Evolutionary conservation across 2,888 invertebrate species (phyloP).

Genomic region (Pollenia angustigena): DNA sequence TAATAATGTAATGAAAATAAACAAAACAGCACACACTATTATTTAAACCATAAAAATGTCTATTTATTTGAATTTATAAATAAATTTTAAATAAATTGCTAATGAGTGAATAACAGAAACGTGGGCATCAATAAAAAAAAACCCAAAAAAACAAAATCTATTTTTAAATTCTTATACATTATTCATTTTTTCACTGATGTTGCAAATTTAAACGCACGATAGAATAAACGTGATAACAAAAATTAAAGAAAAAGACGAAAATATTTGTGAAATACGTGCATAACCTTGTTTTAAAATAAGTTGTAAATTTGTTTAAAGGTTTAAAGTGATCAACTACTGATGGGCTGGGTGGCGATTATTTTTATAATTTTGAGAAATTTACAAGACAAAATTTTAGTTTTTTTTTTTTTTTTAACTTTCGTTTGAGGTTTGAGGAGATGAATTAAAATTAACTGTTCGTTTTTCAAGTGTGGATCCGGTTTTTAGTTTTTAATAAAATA

Average conservation of each 20-base stretch:
- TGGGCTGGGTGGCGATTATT: too few species aligned
- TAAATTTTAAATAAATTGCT: slow-evolving; percentile 40
- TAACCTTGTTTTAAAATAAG: slow-evolving; percentile 17
- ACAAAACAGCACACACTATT: slow-evolving; percentile 27
- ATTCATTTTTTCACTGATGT: slow-evolving; percentile 27
- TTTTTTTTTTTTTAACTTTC: too few species aligned
- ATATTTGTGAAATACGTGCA: not conserved
- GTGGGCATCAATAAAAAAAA: slow-evolving; percentile 62
- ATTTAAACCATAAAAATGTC: slow-evolving; percentile 31
- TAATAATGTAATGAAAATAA: slow-evolving; percentile 28
- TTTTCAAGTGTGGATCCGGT: too few species aligned
- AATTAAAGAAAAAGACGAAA: not conserved
- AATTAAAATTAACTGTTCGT: too few species aligned
- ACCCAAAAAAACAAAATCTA: slow-evolving; percentile 50
- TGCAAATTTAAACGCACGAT: slow-evolving; percentile 73
- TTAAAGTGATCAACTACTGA: too few species aligned
- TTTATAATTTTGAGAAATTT: too few species aligned
- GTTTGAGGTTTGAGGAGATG: too few species aligned
- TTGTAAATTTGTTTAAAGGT: not conserved
- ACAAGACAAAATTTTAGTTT: too few species aligned
- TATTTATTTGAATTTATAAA: slow-evolving; percentile 43
- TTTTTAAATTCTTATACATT: slow-evolving; percentile 51
- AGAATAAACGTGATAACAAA: slow-evolving; percentile 73
- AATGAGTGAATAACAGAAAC: slow-evolving; percentile 36
- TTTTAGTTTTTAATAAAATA: too few species aligned